Base-by-base conservation (phyloP, 2,888 invertebrate species). In the Acheta domesticus region DNA sequence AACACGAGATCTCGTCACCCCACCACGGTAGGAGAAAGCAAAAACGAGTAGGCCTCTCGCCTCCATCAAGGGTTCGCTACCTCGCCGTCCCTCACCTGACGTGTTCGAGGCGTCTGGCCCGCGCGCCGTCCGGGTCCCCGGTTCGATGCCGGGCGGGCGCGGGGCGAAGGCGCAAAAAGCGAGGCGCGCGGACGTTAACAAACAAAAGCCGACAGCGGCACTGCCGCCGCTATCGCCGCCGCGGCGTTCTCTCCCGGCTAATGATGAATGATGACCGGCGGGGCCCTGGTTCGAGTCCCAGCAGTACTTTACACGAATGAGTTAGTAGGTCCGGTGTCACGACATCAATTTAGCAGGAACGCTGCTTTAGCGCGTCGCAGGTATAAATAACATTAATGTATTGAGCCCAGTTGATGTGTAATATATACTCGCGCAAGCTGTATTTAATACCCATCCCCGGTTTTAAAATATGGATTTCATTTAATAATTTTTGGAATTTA, bases 211-310 rank as follows among this genome's bases (percentile, higher is more conserved):
- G 36, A 36, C 36, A 8, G 8, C 36, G 23, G 0, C 4, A 4
- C 23, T 23, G 23, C 23, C 23, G 2, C 23, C 23, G 36, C 36
- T 36, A 36, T 36, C 36, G 36, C 36, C 36, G 36, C 36, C 36
- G 36, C 36, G 36, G 36, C 36, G 36, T 36, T 36, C 36, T 36
- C 36, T 8, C 12, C 16, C 62, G 16, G 62, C 62, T 62, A 62
- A 62, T 62, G 62, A 62, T 62, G 62, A 62, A 62, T 62, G 62
- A 62, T 62, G 62, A 62, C 62, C 62, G 62, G 62, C 62, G 62
- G 8, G 62, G 16, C 62, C 16, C n/a, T 14, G 62, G 62, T 62
- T 62, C 62, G 62, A 62, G 16, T 62, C 62, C 62, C 62, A 62
- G 62, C 62, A 62, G 62, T 62, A 62, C 62, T 62, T 62, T 62